Evolutionary conservation across 2,113 vertebrate species (phyloP).

Genomic region (Chaetodon auriga): DNA sequence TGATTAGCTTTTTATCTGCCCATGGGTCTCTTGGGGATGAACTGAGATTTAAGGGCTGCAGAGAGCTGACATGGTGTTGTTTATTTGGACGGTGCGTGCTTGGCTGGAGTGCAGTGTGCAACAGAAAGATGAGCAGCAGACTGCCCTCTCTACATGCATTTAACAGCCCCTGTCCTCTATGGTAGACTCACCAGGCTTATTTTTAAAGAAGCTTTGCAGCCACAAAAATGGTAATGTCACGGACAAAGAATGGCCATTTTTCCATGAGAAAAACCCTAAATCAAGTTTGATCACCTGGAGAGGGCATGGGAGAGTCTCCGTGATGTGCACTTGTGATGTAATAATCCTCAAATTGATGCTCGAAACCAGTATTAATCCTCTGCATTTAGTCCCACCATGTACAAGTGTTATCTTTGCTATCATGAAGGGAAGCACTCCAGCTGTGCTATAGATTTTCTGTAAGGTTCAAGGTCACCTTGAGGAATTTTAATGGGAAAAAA

Average conservation of each 20-base stretch:
- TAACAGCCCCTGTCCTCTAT: slow-evolving; percentile 4
- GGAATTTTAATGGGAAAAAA: neutral
- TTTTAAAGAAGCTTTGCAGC: neutral
- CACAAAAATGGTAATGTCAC: no score
- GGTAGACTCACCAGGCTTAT: neutral
- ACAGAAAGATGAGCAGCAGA: slow-evolving; percentile 31
- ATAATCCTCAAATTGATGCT: slow-evolving; percentile 62
- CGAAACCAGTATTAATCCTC: slow-evolving; percentile 44
- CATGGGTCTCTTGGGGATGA: slow-evolving; percentile 64
- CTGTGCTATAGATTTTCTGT: slow-evolving; percentile 48
- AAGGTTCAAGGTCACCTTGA: slow-evolving; percentile 65
- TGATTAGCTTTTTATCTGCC: slow-evolving; percentile 84
- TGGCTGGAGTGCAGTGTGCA: slow-evolving; percentile 37
- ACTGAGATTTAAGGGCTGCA: slow-evolving; percentile 74
- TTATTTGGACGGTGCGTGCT: slow-evolving; percentile 67
- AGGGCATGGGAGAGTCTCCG: slow-evolving; percentile 11
- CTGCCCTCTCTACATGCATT: slow-evolving; percentile 13
- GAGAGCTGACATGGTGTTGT: slow-evolving; percentile 62
- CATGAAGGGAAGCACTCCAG: slow-evolving; percentile 25
- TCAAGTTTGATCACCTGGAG: slow-evolving; percentile 11
- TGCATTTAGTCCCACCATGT: slow-evolving; percentile 44
- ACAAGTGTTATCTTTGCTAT: slow-evolving; percentile 55
- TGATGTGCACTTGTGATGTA: slow-evolving; percentile 25
- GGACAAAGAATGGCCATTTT: no score
- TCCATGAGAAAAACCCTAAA: neutral